Base-by-base conservation (phyloP, 2,113 vertebrate species). In the Struthidea cinerea region DNA sequence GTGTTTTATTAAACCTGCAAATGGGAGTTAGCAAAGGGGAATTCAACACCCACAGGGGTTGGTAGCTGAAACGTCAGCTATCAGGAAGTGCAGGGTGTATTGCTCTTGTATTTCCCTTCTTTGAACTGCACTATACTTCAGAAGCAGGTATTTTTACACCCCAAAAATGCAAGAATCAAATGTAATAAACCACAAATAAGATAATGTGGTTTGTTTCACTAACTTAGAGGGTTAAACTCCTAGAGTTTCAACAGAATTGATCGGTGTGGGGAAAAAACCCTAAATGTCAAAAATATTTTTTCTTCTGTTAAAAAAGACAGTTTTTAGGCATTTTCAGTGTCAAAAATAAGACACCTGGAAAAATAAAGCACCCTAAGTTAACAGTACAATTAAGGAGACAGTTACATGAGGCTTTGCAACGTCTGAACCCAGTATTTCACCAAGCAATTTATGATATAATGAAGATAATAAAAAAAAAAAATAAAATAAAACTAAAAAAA, bases 21-120 rank as follows among this genome's bases (percentile, higher is more conserved):
- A 26, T 13, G 24, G 18, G 46, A 78, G 5, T 46, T 67, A 85
- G n/a, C 17, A 68, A 73, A 85, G 32, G 16, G 17, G 30, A 53
- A 17, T 42, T 47, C 49, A 65, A 13, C 18, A 63, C 3, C 33
- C 73, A 8, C 26, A 63, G 1, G 4, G 5, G 5, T 2, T 16
- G 16, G 47, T 5, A 63, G 47, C 37, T 73, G 61, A 89, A 84
- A 89, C 41, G 15, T 5, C 41, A 75, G 52, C 1, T 3, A 30
- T 30, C 1, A 0, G 20, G 39, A 73, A 61, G 33, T 1, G 2
- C 26, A 47, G 46, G 12, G 8, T 61, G 6, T 33, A 21, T n/a
- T 57, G 13, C 32, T 53, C n/a, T 13, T 4, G 10, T 27, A 12
- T 30, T 67, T 67, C 30, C 68, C 5, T 41, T 68, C 23, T 6